phyloP scores from a whole-genome alignment of 2,113 vertebrate genomes.

The Coturnix japonica region DNA sequence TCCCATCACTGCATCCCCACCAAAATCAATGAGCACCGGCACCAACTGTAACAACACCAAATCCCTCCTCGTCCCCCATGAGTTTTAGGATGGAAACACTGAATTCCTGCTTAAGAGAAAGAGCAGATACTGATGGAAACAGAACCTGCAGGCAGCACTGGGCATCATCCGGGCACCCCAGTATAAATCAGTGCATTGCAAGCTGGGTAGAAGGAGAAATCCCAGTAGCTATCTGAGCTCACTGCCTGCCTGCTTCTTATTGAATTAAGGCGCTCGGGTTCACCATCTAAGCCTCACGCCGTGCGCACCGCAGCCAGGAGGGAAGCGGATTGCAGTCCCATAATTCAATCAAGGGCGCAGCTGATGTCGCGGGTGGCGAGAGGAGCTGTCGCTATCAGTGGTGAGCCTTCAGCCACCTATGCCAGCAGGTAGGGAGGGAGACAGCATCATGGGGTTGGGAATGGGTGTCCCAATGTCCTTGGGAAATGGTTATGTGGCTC shows the following conservation, averaged over 20 bases:
- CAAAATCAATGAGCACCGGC: fast-evolving
- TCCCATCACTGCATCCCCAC: neutral
- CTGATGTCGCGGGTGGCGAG: neutral
- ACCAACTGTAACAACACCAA: neutral
- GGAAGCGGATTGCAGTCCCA: constrained; percentile 22
- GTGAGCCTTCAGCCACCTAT: neutral
- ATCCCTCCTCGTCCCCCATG: fast-evolving
- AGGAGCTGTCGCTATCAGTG: neutral
- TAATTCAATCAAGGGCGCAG: constrained; percentile 61
- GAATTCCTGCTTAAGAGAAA: neutral
- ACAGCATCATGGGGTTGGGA: neutral
- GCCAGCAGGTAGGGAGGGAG: neutral
- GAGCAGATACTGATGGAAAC: too few relatives aligned
- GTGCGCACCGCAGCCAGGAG: neutral
- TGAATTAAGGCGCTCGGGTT: constrained; percentile 38
- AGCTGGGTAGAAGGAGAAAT: constrained; percentile 25
- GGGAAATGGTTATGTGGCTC: fast-evolving
- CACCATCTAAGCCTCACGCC: constrained; percentile 33
- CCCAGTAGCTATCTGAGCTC: constrained; percentile 4
- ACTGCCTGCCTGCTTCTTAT: constrained; percentile 42
- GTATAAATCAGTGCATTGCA: neutral
- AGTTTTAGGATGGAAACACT: neutral
- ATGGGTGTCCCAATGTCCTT: fast-evolving
- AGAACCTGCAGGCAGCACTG: neutral
- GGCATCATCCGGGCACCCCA: neutral